phyloP scores from a whole-genome alignment of 2,888 invertebrate genomes.

The Vesta saturnalis region DNA sequence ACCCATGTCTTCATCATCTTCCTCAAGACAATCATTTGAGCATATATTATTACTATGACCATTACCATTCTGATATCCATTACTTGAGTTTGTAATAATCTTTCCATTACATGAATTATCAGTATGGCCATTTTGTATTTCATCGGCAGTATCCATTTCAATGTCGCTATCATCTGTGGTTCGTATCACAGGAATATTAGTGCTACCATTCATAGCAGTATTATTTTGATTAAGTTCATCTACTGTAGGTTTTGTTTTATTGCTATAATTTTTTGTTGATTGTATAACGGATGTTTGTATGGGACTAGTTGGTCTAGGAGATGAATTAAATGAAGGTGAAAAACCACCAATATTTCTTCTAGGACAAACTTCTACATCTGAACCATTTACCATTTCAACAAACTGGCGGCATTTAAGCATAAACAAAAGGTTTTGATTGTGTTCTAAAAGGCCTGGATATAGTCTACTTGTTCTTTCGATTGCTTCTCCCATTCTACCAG shows the following conservation, averaged over 20 bases:
- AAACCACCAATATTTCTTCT: slow-evolving; percentile 53
- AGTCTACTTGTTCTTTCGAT: slow-evolving; percentile 88
- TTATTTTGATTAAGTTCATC: slow-evolving; percentile 60
- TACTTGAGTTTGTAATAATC: slow-evolving; percentile 56
- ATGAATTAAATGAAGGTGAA: slow-evolving; percentile 50
- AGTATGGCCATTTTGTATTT: slow-evolving; percentile 60
- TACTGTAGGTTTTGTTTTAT: slow-evolving; percentile 48
- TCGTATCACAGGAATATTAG: slow-evolving; percentile 54
- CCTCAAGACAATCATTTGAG: slow-evolving; percentile 64
- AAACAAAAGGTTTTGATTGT: slow-evolving; percentile 91
- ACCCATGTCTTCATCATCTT: slow-evolving; percentile 80
- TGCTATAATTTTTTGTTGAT: slow-evolving; percentile 71
- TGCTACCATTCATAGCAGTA: slow-evolving; percentile 62
- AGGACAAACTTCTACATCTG: slow-evolving; percentile 75
- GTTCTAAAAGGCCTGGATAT: slow-evolving; percentile 94
- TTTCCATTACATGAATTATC: slow-evolving; percentile 50
- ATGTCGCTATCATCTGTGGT: slow-evolving; percentile 64
- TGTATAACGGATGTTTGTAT: slow-evolving; percentile 84
- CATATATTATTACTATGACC: slow-evolving; percentile 53
- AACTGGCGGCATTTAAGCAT: slow-evolving; percentile 98
- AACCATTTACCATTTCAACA: slow-evolving; percentile 97
- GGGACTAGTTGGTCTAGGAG: slow-evolving; percentile 64
- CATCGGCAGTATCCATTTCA: slow-evolving; percentile 64
- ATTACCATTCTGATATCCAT: slow-evolving; percentile 72
- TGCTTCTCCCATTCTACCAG: slow-evolving; percentile 95